phyloP scores from a whole-genome alignment of 2,888 invertebrate species.

The Drosophila suboccidentalis region DNA sequence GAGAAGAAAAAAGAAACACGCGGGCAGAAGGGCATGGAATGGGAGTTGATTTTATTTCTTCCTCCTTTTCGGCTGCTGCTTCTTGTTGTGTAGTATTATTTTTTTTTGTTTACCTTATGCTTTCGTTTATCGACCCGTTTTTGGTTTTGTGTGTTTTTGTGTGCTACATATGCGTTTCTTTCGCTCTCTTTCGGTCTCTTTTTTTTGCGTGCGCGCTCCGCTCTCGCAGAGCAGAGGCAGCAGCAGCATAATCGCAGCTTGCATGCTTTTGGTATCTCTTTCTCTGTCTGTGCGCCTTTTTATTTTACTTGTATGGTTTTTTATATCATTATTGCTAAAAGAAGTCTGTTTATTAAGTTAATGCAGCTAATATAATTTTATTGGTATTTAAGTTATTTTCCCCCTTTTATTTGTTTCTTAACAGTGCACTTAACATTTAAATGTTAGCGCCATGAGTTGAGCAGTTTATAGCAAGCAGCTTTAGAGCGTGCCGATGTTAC shows the following conservation, averaged over 20 bases:
- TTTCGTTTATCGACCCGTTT: constrained; percentile 79
- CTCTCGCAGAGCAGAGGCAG: constrained; percentile 35
- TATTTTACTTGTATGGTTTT: background rate
- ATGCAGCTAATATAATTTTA: constrained; percentile 1
- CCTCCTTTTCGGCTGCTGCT: constrained; percentile 65
- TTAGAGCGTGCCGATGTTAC: constrained; percentile 35
- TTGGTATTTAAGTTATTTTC: background rate
- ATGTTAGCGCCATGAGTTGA: constrained; percentile 21
- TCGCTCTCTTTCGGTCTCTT: constrained; percentile 47
- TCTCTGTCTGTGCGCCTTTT: constrained; percentile 6
- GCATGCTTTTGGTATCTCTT: constrained; percentile 37
- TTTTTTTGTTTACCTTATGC: constrained; percentile 79
- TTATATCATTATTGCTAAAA: background rate
- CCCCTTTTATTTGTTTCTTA: background rate
- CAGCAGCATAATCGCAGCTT: constrained; percentile 56
- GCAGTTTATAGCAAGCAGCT: constrained; percentile 40
- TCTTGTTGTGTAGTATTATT: constrained; percentile 51
- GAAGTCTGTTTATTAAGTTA: background rate
- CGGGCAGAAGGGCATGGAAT: constrained; percentile 62
- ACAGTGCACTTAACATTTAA: constrained; percentile 24
- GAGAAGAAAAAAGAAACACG: constrained; percentile 23
- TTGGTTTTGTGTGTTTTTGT: constrained; percentile 69
- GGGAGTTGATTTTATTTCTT: constrained; percentile 69
- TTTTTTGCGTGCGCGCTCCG: constrained; percentile 37
- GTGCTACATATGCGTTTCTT: constrained; percentile 70